phyloP scores from a whole-genome alignment of 2,888 invertebrate species.

The Pachliopta kotzebuea region DNA sequence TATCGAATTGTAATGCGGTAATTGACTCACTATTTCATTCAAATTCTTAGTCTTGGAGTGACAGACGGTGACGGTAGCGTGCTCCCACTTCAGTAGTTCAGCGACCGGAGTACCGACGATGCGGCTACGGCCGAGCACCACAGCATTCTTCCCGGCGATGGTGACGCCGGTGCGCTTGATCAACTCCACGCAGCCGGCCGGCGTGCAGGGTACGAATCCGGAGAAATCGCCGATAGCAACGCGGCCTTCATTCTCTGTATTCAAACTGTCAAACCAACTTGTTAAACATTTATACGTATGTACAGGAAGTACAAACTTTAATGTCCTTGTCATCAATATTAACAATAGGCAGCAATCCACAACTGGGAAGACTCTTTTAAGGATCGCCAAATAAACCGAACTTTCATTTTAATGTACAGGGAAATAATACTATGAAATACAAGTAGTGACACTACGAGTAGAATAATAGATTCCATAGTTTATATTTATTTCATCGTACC shows the following conservation, averaged over 20 bases:
- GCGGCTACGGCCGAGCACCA: constrained; percentile 97
- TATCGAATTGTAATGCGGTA: not conserved
- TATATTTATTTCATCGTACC: constrained; percentile 75
- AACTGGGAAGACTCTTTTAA: too few species aligned
- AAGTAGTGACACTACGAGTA: too few species aligned
- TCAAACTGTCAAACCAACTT: constrained; percentile 80
- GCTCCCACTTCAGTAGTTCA: constrained; percentile 96
- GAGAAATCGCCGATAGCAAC: constrained; percentile 93
- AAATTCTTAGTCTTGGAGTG: constrained; percentile 96
- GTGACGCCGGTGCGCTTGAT: constrained; percentile 89
- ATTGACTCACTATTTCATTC: constrained; percentile 82
- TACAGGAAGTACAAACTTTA: too few species aligned
- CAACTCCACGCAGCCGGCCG: constrained; percentile 95
- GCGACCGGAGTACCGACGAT: constrained; percentile 98
- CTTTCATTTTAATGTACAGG: too few species aligned
- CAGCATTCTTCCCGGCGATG: constrained; percentile 91
- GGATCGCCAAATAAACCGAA: too few species aligned
- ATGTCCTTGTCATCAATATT: too few species aligned
- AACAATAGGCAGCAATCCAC: too few species aligned
- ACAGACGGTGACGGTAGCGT: constrained; percentile 98
- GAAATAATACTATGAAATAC: too few species aligned
- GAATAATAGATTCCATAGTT: not conserved
- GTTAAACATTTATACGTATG: not conserved
- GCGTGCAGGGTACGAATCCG: constrained; percentile 97
- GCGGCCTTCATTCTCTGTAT: constrained; percentile 96